Evolutionary conservation across 2,797 vertebrate genomes (phyloP), one percentile per base, ranked within the genome.

Genomic region (Argyrosomus regius): DNA sequence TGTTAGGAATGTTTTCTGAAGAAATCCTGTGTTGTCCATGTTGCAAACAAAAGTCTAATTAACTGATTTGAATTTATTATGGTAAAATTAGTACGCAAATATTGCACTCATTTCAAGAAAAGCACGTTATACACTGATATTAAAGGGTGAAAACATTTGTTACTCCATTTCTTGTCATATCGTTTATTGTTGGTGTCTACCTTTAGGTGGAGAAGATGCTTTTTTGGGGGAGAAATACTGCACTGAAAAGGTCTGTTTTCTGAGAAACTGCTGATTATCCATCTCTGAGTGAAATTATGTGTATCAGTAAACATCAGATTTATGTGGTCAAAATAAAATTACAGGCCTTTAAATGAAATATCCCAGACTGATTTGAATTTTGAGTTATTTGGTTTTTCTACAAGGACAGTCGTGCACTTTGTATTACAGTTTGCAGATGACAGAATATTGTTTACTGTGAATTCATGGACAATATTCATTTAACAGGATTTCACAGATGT

Each of bases 401-500:
- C 39, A 57, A 18, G 52, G 50, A 66, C 59, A 58, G 35, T 49
- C n/a, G 22, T 48, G 41, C 22, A 18, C 24, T 60, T 24, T 43
- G 41, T 45, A 22, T 41, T 48, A 18, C 49, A 39, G 31, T 24
- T 77, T 49, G 64, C 35, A 75, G 56, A 81, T 52, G 26, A 35
- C 61, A 43, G 62, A 64, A 26, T 13, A 39, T 53, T 72, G 70
- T 62, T 68, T 52, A 16, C 45, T 22, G 46, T 46, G 43, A 74
- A 68, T 80, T 54, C 48, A 62, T 46, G 17, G 35, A 31, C 17
- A 48, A 24, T 39, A 28, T 75, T 52, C 8, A 72, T 78, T 39
- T 31, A 60, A 64, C 72, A 60, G n/a, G 72, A 73, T 45, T 24
- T 45, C 5, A 14, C 82, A 81, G 72, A 59, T 66, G 28, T 61